phyloP scores from a whole-genome alignment of 2,113 vertebrate genomes.

The Tachysurus fulvidraco region DNA sequence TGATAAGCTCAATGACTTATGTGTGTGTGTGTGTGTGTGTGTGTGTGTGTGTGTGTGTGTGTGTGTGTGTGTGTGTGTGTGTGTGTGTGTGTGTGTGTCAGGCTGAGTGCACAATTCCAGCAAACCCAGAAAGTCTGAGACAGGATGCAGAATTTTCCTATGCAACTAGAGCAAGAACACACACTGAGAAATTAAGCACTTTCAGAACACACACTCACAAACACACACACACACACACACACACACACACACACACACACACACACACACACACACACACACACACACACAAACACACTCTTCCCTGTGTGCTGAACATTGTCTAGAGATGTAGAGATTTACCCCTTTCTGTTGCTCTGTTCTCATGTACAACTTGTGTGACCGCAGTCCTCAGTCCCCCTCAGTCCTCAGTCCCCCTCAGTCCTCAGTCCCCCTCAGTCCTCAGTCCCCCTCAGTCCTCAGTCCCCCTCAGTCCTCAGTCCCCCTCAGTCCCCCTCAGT shows the following conservation, averaged over 20 bases:
- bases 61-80: not conserved
- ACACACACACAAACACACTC: not conserved
- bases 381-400: no score
- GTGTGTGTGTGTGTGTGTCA: not conserved
- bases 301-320: no score
- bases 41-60: not conserved
- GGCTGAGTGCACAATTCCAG: not conserved
- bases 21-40: not conserved
- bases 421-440: no score
- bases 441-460: no score
- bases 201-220: not conserved
- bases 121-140: not conserved
- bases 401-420: no score
- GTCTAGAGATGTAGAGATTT: no score
- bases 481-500: no score
- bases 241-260: not conserved
- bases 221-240: not conserved
- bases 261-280: not conserved
- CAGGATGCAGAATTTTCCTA: not conserved
- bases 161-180: not conserved
- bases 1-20: not conserved
- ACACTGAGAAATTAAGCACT: not conserved
- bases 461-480: no score
- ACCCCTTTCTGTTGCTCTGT: no score
- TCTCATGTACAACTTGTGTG: no score